phyloP scores from a whole-genome alignment of 2,113 vertebrate genomes.

The Macrotus californicus region DNA sequence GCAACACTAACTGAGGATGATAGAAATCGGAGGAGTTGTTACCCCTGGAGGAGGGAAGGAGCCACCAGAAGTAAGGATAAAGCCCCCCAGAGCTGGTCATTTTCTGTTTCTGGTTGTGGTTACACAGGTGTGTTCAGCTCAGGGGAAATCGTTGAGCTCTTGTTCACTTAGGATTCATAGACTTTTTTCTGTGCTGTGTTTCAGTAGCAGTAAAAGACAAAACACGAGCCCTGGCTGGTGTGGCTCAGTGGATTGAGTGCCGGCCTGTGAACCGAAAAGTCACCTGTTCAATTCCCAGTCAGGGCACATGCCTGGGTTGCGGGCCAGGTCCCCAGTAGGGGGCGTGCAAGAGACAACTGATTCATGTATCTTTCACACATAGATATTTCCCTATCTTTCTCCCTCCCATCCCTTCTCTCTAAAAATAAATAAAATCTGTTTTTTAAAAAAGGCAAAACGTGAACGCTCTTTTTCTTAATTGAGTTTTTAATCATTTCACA shows the following conservation, averaged over 20 bases:
- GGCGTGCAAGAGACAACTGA: no score
- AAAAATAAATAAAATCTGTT: no score
- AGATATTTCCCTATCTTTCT: no score
- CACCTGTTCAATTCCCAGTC: no score
- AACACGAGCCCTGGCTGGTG: not conserved
- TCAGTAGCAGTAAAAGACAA: not conserved
- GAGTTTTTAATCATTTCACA: not conserved
- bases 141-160: not conserved
- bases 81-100: no score
- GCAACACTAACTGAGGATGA: not conserved
- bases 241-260: no score
- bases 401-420: no score
- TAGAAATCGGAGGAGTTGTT: not conserved
- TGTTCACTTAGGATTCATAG: not conserved
- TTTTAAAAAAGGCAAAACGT: not conserved
- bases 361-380: no score
- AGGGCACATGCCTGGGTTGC: no score
- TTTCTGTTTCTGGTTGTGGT: not conserved
- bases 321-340: no score
- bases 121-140: not conserved
- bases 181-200: not conserved
- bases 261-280: no score
- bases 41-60: not conserved
- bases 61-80: not conserved
- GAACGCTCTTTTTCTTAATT: not conserved